phyloP scores from a whole-genome alignment of 2,797 vertebrate genomes.

The Clarias platycephalus region DNA sequence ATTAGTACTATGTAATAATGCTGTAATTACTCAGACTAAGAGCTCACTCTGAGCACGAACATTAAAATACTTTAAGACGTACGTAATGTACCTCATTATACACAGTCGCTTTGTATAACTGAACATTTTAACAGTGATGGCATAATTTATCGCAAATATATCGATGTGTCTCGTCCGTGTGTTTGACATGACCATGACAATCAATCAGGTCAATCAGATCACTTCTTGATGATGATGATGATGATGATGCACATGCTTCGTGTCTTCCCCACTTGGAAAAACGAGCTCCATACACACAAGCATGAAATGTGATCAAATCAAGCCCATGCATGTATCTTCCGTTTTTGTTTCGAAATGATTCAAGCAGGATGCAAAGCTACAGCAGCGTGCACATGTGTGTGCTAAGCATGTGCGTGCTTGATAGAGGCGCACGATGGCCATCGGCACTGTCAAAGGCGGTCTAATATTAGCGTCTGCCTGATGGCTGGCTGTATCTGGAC shows the following conservation, averaged over 20 bases:
- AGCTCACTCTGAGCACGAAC: constrained; percentile 6
- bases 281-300: not conserved
- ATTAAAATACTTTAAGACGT: not conserved
- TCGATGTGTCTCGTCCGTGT: not conserved
- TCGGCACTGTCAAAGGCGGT: constrained; percentile 57
- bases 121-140: not conserved
- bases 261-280: constrained; percentile 3
- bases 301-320: not conserved
- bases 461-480: constrained; percentile 73
- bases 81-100: not conserved
- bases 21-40: constrained; percentile 32
- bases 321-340: not conserved
- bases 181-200: constrained; percentile 56
- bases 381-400: constrained; percentile 11
- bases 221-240: too few species aligned
- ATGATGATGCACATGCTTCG: not conserved
- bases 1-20: constrained; percentile 42
- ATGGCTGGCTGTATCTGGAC: constrained; percentile 70
- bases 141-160: not conserved
- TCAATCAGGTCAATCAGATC: constrained; percentile 46
- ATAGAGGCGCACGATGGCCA: constrained; percentile 52
- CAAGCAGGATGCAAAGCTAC: not conserved
- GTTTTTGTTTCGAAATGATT: not conserved
- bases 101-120: not conserved
- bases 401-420: constrained; percentile 50